Conservation (phyloP, 1,140 invertebrate genomes). For the Hypothenemus hampei region DNA sequence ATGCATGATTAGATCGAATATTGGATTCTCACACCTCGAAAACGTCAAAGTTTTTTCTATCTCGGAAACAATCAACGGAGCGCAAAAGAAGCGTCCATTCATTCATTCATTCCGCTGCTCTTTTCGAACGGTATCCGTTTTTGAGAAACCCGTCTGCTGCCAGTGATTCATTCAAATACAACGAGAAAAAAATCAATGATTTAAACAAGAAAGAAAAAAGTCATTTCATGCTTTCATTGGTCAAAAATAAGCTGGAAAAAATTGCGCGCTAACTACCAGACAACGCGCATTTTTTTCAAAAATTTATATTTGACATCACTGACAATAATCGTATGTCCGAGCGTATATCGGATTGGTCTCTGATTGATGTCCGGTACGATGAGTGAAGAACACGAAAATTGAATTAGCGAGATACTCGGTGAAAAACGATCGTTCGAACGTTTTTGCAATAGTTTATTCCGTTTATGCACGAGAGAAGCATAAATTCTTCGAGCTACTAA, state of each 20-base stretch:
- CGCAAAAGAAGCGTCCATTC: constrained; percentile 10
- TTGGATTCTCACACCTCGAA: constrained; percentile 18
- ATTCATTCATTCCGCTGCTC: constrained; percentile 1
- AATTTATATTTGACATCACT: constrained; percentile 1
- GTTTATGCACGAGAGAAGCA: constrained; percentile 20
- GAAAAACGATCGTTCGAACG: constrained; percentile 16
- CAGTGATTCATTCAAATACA: too few relatives aligned
- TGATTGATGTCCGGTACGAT: constrained; percentile 19
- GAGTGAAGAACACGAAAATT: constrained; percentile 26
- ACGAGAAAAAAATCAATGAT: too few relatives aligned
- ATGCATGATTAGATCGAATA: constrained; percentile 21
- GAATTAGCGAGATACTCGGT: constrained; percentile 15
- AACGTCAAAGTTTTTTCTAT: constrained; percentile 8
- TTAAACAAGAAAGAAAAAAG: too few relatives aligned
- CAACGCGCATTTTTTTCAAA: too few relatives aligned
- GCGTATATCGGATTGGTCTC: constrained; percentile 14
- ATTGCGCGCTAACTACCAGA: too few relatives aligned
- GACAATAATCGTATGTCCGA: too few relatives aligned
- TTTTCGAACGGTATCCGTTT: constrained; percentile 4
- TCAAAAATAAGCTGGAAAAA: too few relatives aligned
- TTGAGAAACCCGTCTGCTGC: too few relatives aligned
- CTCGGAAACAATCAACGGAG: constrained; percentile 13
- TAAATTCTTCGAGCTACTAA: constrained; percentile 20
- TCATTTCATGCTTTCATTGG: too few relatives aligned
- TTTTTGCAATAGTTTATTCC: constrained; percentile 24